Evolutionary conservation across 2,797 vertebrate species (phyloP).

Genomic region (Percopsis omiscomaycus): DNA sequence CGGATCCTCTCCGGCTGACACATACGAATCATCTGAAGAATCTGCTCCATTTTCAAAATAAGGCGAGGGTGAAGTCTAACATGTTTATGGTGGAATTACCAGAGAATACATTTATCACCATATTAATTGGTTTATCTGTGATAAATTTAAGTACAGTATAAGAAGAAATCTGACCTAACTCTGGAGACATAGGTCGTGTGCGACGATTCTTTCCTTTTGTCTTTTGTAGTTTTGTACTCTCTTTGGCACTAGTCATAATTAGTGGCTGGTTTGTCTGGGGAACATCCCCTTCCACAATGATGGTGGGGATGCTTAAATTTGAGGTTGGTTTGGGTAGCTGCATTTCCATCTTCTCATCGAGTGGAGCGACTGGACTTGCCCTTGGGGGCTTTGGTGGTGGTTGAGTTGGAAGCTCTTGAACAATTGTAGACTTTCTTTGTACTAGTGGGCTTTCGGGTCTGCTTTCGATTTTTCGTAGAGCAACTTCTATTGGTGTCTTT

Average conservation of each 20-base stretch:
- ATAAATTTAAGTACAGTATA: slow-evolving; percentile 19
- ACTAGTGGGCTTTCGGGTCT: slow-evolving; percentile 78
- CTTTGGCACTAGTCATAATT: slow-evolving; percentile 50
- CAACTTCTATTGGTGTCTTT: slow-evolving; percentile 70
- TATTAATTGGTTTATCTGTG: slow-evolving; percentile 4
- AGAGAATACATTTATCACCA: not conserved
- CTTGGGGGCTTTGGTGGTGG: slow-evolving; percentile 57
- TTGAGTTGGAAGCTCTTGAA: slow-evolving; percentile 59
- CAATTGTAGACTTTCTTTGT: slow-evolving; percentile 55
- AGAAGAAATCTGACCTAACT: slow-evolving; percentile 79
- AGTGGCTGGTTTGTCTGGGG: slow-evolving; percentile 49
- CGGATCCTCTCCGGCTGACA: slow-evolving; percentile 94
- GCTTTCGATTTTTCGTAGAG: slow-evolving; percentile 72
- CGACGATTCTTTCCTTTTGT: slow-evolving; percentile 87
- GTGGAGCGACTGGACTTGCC: slow-evolving; percentile 37
- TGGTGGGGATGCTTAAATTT: slow-evolving; percentile 72
- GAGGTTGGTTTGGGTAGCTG: slow-evolving; percentile 45
- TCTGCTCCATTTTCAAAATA: slow-evolving; percentile 72
- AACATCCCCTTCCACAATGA: slow-evolving; percentile 71
- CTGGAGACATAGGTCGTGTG: slow-evolving; percentile 87
- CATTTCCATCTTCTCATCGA: slow-evolving; percentile 77
- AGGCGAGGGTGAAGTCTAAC: slow-evolving; percentile 30
- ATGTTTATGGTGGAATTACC: not conserved
- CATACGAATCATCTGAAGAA: slow-evolving; percentile 96
- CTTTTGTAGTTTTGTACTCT: slow-evolving; percentile 68